Percentiles rank a stretch among this genome's conserved stretches.
These are phyloP conservation scores for Sylvia borin DNA, from an alignment of 2,797 vertebrate genomes.

Conservation along the genomic window DNA sequence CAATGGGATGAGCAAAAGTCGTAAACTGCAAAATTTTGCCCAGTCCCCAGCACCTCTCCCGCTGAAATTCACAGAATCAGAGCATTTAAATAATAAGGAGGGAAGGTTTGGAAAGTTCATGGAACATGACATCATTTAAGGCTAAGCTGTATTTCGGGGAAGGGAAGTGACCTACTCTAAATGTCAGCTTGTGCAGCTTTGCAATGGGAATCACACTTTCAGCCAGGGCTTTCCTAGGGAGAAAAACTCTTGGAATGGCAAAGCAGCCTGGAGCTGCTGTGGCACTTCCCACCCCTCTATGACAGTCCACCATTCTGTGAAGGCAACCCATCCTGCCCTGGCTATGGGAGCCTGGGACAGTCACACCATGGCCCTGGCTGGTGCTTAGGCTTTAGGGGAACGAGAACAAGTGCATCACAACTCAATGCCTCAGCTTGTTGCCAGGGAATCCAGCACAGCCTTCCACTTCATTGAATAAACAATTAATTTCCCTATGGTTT, in stretches of 20 bases:
- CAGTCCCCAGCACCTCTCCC: not conserved
- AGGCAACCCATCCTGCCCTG: not conserved
- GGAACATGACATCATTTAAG: not conserved
- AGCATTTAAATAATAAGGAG: not conserved
- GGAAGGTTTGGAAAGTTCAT: not conserved
- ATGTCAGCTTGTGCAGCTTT: not conserved
- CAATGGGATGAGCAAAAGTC: not conserved
- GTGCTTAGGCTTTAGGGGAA: not conserved
- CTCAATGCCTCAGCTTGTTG: not conserved
- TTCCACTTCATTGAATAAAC: not conserved
- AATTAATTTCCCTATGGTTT: not conserved
- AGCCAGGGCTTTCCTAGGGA: not conserved
- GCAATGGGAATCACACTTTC: accelerated
- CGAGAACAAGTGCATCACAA: not conserved
- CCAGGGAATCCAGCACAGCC: not conserved
- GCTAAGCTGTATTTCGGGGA: not conserved
- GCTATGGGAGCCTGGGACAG: not conserved
- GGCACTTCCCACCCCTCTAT: not conserved
- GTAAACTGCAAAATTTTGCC: not conserved
- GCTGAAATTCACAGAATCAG: not conserved
- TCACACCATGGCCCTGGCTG: accelerated
- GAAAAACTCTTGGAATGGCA: not conserved
- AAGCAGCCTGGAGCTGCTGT: not conserved
- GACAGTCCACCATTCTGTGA: accelerated
- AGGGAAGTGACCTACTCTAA: not conserved